A percentile compares a stretch with the other conserved stretches of the same genome.
Conservation (phyloP, 2,797 vertebrate genomes). For the Epinephelus coioides region DNA sequence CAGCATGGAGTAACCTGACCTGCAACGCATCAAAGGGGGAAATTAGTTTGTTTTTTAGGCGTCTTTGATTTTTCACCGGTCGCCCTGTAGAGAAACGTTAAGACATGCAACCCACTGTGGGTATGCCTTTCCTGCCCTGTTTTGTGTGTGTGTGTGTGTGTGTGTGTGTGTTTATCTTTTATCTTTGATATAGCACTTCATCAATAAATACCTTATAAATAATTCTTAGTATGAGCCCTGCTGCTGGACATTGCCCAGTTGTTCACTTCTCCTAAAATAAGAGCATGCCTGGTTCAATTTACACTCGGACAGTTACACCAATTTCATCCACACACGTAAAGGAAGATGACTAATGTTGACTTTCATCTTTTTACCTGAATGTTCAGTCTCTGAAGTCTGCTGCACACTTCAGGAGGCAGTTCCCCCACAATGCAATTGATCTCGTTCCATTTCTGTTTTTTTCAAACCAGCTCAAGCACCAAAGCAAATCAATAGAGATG, state of each 20-base stretch:
- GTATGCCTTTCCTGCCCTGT: not conserved
- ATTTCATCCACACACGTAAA: constrained; percentile 31
- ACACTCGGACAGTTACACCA: constrained; percentile 14
- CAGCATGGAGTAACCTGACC: constrained; percentile 62
- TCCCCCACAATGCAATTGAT: constrained; percentile 50
- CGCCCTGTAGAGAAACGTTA: constrained; percentile 17
- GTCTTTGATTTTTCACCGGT: constrained; percentile 43
- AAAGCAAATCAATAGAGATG: constrained; percentile 56
- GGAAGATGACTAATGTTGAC: constrained; percentile 41
- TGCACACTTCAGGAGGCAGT: constrained; percentile 45
- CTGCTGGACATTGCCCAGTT: constrained; percentile 6
- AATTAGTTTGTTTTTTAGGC: constrained; percentile 68
- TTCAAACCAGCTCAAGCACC: constrained; percentile 13
- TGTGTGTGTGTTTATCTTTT: not conserved
- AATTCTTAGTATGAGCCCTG: constrained; percentile 13
- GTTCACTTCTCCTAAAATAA: constrained; percentile 30
- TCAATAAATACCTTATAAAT: constrained; percentile 19
- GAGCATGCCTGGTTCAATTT: constrained; percentile 31
- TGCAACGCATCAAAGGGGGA: constrained; percentile 57
- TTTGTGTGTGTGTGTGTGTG: not conserved
- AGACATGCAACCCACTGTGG: not conserved
- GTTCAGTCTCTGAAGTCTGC: constrained; percentile 43
- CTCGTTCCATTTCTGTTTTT: constrained; percentile 13
- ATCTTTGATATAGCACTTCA: constrained; percentile 10
- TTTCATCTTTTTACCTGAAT: constrained; percentile 63